Percentiles rank a stretch among this genome's conserved stretches.
Evolutionary conservation across 2,113 vertebrate genomes (phyloP).

Genomic region (Accipiter cooperii): DNA sequence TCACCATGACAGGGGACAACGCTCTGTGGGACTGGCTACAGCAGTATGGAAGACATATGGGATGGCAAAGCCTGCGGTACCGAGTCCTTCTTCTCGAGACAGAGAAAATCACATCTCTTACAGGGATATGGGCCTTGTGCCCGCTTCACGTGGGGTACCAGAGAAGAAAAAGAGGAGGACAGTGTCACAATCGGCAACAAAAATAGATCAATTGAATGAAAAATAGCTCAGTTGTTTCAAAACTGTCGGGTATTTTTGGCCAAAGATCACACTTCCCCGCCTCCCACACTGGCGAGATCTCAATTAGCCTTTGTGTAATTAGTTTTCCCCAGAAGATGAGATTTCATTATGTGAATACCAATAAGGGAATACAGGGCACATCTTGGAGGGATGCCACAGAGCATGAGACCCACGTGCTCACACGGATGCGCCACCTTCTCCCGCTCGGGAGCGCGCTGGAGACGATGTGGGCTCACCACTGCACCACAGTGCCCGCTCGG

Average conservation of each 20-base stretch:
- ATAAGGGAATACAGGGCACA: background rate
- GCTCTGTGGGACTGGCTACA: background rate
- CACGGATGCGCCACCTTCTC: background rate
- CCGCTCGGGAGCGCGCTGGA: rapidly evolving
- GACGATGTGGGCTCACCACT: rapidly evolving
- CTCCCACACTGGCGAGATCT: background rate
- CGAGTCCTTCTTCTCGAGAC: background rate
- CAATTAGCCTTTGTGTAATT: background rate
- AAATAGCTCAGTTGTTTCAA: background rate
- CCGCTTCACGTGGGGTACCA: background rate
- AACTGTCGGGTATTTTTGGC: background rate
- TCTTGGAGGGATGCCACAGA: background rate
- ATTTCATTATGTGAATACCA: background rate
- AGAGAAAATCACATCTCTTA: too few species aligned
- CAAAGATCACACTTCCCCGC: background rate
- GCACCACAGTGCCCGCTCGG: background rate
- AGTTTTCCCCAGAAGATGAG: background rate
- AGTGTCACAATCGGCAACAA: background rate
- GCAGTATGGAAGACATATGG: background rate
- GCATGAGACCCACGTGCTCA: background rate
- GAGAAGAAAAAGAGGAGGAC: background rate
- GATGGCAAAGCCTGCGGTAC: background rate
- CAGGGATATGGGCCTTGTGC: background rate
- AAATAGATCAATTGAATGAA: background rate
- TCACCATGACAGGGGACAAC: background rate